These are phyloP conservation scores for Aleiodes testaceus DNA, from an alignment of 2,888 invertebrate genomes.

Conservation along the genomic window DNA sequence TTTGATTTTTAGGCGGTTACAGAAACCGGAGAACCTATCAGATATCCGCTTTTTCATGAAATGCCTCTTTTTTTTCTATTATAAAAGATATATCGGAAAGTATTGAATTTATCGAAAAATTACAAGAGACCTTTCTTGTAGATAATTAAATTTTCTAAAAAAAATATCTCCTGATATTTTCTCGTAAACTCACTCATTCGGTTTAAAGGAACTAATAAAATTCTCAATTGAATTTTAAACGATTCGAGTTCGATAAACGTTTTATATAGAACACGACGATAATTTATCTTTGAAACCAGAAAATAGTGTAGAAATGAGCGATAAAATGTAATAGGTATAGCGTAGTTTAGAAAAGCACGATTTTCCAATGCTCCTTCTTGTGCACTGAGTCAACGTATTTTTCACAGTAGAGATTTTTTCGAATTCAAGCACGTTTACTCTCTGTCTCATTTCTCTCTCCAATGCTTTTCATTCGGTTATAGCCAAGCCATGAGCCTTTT, in stretches of 20 bases:
- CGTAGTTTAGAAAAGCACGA: slow-evolving; percentile 45
- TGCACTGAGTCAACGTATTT: slow-evolving; percentile 36
- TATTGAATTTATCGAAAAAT: too few relatives aligned
- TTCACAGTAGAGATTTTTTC: slow-evolving; percentile 20
- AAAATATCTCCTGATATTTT: too few relatives aligned
- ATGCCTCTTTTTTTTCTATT: too few relatives aligned
- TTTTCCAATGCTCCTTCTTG: slow-evolving; percentile 44
- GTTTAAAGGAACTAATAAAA: too few relatives aligned
- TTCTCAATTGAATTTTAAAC: not conserved
- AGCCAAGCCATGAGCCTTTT: not conserved
- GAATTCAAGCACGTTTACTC: slow-evolving; percentile 31
- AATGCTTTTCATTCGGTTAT: slow-evolving; percentile 18
- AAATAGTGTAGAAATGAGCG: slow-evolving; percentile 11
- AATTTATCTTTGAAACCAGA: not conserved
- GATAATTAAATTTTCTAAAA: too few relatives aligned
- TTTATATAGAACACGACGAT: not conserved
- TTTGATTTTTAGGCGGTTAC: too few relatives aligned
- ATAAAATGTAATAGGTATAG: slow-evolving; percentile 13
- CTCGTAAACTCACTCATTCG: too few relatives aligned
- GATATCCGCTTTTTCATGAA: too few relatives aligned
- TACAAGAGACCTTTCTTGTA: too few relatives aligned
- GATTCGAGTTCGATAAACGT: slow-evolving; percentile 2
- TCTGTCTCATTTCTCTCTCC: slow-evolving; percentile 41
- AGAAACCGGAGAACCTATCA: too few relatives aligned
- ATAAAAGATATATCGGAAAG: too few relatives aligned